These are phyloP conservation scores for Idaea biselata DNA, from an alignment of 2,888 invertebrate genomes.

Conservation along the genomic window DNA sequence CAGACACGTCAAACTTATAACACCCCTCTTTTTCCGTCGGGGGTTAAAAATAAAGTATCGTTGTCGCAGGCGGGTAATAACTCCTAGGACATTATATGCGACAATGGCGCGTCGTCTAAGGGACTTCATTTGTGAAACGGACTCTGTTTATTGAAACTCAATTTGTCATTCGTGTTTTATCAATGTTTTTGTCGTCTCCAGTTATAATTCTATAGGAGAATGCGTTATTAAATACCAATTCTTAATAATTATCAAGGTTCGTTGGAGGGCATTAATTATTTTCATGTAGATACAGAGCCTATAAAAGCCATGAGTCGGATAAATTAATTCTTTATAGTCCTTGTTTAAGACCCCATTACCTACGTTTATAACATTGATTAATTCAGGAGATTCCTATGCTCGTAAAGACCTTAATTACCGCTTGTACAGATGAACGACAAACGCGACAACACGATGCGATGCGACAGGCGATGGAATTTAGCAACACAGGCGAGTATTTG, in stretches of 20 bases:
- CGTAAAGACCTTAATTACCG: neutral
- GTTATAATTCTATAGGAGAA: neutral
- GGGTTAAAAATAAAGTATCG: too few relatives aligned
- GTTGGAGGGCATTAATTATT: neutral
- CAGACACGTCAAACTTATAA: too few relatives aligned
- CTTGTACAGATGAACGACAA: slow-evolving; percentile 4
- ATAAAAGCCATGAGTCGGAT: neutral
- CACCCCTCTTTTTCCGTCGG: too few relatives aligned
- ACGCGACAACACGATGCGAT: too few relatives aligned
- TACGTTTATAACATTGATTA: neutral
- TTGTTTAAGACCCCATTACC: neutral
- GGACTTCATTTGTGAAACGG: neutral
- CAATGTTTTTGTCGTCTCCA: neutral
- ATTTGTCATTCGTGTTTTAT: neutral
- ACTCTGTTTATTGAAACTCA: neutral
- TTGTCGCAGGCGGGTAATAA: too few relatives aligned
- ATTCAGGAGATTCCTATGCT: neutral
- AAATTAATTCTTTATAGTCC: neutral
- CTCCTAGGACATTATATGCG: neutral
- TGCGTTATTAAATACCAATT: neutral
- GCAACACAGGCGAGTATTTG: too few relatives aligned
- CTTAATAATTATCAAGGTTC: neutral
- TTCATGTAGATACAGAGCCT: neutral
- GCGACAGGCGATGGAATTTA: too few relatives aligned
- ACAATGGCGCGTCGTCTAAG: neutral